Conservation (phyloP, 2,113 vertebrate species). For the Fukomys damarensis region DNA sequence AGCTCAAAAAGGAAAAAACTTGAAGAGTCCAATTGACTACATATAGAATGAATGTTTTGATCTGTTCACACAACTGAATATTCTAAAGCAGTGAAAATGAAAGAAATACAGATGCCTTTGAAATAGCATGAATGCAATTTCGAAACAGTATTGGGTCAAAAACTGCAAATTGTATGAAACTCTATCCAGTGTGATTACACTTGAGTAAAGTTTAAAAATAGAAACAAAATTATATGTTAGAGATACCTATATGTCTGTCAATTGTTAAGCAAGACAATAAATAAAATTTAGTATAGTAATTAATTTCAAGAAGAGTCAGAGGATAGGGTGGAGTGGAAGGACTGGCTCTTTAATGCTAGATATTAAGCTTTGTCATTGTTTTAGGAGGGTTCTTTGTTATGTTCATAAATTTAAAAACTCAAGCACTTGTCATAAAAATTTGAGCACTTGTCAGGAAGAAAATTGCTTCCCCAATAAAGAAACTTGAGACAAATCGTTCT, state of each 20-base stretch:
- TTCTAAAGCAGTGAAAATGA: background rate
- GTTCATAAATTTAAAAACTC: background rate
- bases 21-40: background rate
- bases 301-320: background rate
- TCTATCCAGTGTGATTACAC: background rate
- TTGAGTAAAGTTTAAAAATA: slow-evolving; percentile 31
- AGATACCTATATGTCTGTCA: background rate
- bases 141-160: background rate
- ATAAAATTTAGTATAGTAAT: background rate
- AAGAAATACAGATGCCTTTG: background rate
- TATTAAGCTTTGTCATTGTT: background rate
- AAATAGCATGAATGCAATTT: background rate
- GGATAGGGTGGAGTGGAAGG: fast-evolving
- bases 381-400: background rate
- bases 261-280: slow-evolving; percentile 5
- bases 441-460: slow-evolving; percentile 4
- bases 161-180: background rate
- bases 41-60: background rate
- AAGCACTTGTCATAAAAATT: no score
- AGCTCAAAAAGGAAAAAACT: background rate
- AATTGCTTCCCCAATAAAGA: background rate
- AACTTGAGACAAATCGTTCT: background rate
- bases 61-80: background rate
- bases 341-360: background rate
- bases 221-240: background rate